Base-by-base conservation (phyloP, 53 echinoderm and acorn worm species). In the Astropecten irregularis region DNA sequence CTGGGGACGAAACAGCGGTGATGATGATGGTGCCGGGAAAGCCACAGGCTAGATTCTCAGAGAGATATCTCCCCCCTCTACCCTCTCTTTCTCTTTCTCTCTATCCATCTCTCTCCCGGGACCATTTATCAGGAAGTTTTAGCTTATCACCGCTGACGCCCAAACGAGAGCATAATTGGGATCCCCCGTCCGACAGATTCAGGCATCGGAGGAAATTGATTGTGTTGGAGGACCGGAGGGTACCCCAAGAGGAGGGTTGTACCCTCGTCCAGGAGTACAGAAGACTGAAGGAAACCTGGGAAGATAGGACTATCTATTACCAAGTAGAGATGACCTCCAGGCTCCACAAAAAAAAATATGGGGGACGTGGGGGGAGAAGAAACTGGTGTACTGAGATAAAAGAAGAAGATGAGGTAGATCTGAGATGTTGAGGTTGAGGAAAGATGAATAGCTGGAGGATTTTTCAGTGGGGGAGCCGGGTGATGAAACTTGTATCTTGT, bases 91-190 rank as follows among this genome's bases (percentile, higher is more conserved):
- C 6, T 42, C 42, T 42, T 11, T 42, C 42, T 42, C 42, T 42
- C 42, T 42, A 11, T 42, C 11, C 11, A 11, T 42, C 42, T 11
- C 42, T 42, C 42, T 42, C 42, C 6, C 42, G 74, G 57, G 57
- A 74, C 37, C 74, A 74, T 74, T 74, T 74, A 55, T 74, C 74
- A 57, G 40, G 55, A 74, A 74, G 74, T 57, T 57, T 74, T 74
- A 74, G 74, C 74, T 74, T 74, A 74, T 74, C 57, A n/a, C 26
- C 57, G 56, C 74, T 57, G 74, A 74, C 74, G 74, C 74, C 74
- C 57, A 74, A 74, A 54, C 55, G 56, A 74, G 56, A 57, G 38
- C 74, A 39, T 74, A 74, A 74, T 74, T 74, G 74, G 55, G 39
- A 74, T 74, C 74, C 57, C 57, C 46, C 57, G 26, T 40, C 11